These are phyloP conservation scores for Tachina lurida DNA, from an alignment of 2,888 invertebrate species.

Conservation along the genomic window DNA sequence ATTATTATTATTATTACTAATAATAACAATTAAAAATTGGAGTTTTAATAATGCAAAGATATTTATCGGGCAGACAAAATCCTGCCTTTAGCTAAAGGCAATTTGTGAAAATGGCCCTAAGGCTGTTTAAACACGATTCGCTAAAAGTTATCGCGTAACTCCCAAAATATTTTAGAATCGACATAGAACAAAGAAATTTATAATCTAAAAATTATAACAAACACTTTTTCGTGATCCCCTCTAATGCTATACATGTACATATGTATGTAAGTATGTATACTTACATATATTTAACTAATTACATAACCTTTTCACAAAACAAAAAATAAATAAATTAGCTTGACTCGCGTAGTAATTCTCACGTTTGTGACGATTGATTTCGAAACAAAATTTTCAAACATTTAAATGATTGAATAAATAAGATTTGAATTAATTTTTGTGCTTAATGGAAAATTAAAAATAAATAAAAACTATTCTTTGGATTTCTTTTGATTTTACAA, in stretches of 20 bases:
- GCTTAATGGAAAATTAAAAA: constrained; percentile 14
- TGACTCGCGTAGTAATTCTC: constrained; percentile 40
- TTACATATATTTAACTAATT: background rate
- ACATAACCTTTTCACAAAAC: background rate
- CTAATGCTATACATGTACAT: background rate
- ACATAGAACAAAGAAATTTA: background rate
- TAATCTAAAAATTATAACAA: background rate
- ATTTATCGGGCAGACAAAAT: no score
- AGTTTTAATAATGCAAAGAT: no score
- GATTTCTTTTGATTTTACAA: constrained; percentile 10
- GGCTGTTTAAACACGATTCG: no score
- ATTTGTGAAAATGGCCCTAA: no score
- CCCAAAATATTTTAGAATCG: background rate
- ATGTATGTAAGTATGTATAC: background rate
- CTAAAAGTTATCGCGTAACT: no score
- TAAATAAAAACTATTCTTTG: background rate
- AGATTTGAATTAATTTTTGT: constrained; percentile 29
- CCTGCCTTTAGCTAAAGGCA: no score
- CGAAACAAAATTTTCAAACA: constrained; percentile 18
- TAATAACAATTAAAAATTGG: no score
- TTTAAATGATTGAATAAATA: constrained; percentile 23
- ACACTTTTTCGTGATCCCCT: no score
- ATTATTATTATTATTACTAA: no score
- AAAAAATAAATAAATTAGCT: background rate
- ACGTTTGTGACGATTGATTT: constrained; percentile 41